phyloP scores from a whole-genome alignment of 2,888 invertebrate genomes.

The Eugnorisma glareosa region DNA sequence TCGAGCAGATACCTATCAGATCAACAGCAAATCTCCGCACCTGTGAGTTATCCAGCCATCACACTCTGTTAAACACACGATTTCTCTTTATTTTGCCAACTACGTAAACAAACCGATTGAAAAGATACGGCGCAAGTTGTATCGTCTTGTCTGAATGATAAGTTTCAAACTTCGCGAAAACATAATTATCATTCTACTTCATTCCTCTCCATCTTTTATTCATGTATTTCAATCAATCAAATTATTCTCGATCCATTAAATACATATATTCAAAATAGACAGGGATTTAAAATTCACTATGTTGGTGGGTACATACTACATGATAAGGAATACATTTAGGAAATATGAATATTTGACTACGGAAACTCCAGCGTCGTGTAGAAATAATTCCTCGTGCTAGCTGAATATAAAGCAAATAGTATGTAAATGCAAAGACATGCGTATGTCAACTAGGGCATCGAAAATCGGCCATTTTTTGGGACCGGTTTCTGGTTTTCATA shows the following conservation, averaged over 20 bases:
- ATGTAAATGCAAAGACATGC: background rate
- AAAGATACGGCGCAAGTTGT: background rate
- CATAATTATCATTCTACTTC: background rate
- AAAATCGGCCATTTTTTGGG: no score
- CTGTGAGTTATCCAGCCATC: constrained; percentile 18
- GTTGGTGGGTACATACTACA: background rate
- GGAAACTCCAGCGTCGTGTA: background rate
- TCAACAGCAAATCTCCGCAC: constrained; percentile 9
- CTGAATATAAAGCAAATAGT: constrained; percentile 9
- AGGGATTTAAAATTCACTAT: background rate
- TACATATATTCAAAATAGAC: background rate
- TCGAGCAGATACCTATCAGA: constrained; percentile 25
- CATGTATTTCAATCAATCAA: background rate
- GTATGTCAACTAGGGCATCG: background rate
- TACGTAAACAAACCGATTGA: background rate
- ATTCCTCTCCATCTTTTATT: background rate
- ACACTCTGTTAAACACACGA: constrained; percentile 1
- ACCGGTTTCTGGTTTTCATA: no score
- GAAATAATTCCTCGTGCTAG: background rate
- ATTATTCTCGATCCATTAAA: background rate
- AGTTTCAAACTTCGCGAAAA: background rate
- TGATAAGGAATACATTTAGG: background rate
- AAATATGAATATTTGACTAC: constrained; percentile 9
- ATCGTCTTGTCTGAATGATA: background rate
- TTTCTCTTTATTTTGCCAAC: constrained; percentile 10